Evolutionary conservation across 2,797 vertebrate genomes (phyloP).

Genomic region (Sebastes iracundus): DNA sequence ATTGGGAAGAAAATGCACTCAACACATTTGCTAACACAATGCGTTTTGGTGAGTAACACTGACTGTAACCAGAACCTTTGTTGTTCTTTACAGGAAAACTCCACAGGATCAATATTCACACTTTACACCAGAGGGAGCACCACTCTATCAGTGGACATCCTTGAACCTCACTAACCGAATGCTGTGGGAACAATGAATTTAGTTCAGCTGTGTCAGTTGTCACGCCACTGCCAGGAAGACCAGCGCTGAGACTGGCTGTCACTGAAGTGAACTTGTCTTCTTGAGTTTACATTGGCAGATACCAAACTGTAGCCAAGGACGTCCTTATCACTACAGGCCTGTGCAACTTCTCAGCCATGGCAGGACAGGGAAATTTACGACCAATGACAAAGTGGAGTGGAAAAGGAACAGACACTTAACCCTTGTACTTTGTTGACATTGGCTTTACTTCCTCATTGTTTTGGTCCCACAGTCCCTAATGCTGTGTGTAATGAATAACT

Average conservation of each 20-base stretch:
- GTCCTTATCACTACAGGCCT: background rate
- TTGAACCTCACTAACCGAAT: background rate
- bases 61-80: background rate
- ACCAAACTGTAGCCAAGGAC: background rate
- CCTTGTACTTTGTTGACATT: background rate
- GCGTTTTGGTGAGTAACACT: background rate
- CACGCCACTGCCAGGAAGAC: background rate
- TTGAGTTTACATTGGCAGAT: background rate
- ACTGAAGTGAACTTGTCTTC: background rate
- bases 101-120: background rate
- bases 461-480: background rate
- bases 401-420: constrained; percentile 16
- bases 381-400: constrained; percentile 7
- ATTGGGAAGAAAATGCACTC: too few species aligned
- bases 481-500: background rate
- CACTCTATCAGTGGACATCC: background rate
- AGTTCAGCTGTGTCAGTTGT: background rate
- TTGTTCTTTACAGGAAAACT: background rate
- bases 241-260: background rate
- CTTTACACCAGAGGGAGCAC: constrained; percentile 37
- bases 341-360: background rate
- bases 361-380: background rate
- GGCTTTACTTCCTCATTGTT: constrained; percentile 13
- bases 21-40: background rate
- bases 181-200: background rate